Evolutionary conservation across 2,797 vertebrate genomes (phyloP), one percentile per base, ranked within the genome.

Genomic region (Siniperca undulata): DNA sequence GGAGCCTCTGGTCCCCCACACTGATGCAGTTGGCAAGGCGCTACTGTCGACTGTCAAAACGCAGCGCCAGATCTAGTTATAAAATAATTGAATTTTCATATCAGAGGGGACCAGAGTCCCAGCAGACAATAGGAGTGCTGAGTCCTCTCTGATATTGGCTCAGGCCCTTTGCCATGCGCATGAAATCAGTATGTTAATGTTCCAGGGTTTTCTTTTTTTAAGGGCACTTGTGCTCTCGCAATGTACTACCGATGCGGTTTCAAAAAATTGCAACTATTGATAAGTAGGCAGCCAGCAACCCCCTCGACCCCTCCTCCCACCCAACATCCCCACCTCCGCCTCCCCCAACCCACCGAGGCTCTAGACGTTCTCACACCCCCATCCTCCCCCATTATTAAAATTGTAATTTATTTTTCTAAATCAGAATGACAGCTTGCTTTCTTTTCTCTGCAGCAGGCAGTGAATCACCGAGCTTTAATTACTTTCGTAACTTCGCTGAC

Each of bases 1-100:
- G 97, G 97, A 97, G 97, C 96, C 96, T 96, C 91, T 94, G 95
- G 96, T 96, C 95, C 97, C 96, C 96, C 96, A 93, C 94, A 91
- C 95, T 96, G 97, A 96, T 97, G 95, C 97, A 97, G 97, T 97
- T 97, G 96, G 97, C 97, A 96, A 95, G 91, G 91, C 96, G 96
- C 97, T 96, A 93, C 95, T 96, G 97, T 96, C 95, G 96, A 97
- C 98, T 99, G 98, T 99, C 98, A 99, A 97, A 98, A 98, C 97
- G 97, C 97, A 97, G 97, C 96, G 97, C 97, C 97, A 98, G 95
- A 97, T 97, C 98, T 98, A 97, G 96, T 98, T 98, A 97, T 98
- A 98, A 99, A 99, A 99, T 99, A 99, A 99, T 99, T 99, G 98
- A 99, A 99, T 99, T 99, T 99, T 99, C 98, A 99, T 99, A 99